Percentiles rank a stretch among this genome's conserved stretches.
Conservation (phyloP, 2,797 vertebrate species). For the Meriones psammophilus region DNA sequence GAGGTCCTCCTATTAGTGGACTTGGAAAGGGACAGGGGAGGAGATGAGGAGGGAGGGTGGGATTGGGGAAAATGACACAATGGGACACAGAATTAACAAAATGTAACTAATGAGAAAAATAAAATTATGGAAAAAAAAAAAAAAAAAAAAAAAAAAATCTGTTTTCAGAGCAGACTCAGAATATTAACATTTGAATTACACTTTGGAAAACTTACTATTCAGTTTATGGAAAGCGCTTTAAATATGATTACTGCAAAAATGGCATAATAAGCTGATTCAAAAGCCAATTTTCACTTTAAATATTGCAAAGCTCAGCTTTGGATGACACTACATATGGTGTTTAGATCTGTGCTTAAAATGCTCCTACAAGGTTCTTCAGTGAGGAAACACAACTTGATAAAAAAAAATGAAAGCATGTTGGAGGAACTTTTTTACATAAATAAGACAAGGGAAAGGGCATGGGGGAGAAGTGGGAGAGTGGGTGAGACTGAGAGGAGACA, state of each 20-base stretch:
- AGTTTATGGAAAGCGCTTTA: constrained; percentile 64
- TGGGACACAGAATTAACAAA: too few relatives aligned
- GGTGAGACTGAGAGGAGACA: too few relatives aligned
- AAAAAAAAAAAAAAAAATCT: too few relatives aligned
- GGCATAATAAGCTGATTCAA: constrained; percentile 43
- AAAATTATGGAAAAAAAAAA: too few relatives aligned
- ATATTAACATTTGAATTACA: constrained; percentile 34
- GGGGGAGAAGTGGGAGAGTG: too few relatives aligned
- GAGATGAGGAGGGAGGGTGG: too few relatives aligned
- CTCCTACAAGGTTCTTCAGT: constrained; percentile 23
- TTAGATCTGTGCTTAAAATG: constrained; percentile 62
- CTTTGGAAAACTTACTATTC: constrained; percentile 17
- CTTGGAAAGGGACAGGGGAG: too few relatives aligned
- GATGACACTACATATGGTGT: constrained; percentile 64
- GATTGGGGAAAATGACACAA: too few relatives aligned
- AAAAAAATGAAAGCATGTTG: constrained; percentile 9
- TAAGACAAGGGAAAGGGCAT: neutral
- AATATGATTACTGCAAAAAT: constrained; percentile 48
- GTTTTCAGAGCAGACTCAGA: constrained; percentile 16
- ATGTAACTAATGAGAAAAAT: too few relatives aligned
- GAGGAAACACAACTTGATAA: constrained; percentile 43
- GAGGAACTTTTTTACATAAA: constrained; percentile 61
- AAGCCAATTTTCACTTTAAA: constrained; percentile 62
- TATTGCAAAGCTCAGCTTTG: constrained; percentile 48
- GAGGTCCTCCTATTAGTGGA: too few relatives aligned